Evolutionary conservation across 2,113 vertebrate genomes (phyloP).

Genomic region (Plecotus auritus): DNA sequence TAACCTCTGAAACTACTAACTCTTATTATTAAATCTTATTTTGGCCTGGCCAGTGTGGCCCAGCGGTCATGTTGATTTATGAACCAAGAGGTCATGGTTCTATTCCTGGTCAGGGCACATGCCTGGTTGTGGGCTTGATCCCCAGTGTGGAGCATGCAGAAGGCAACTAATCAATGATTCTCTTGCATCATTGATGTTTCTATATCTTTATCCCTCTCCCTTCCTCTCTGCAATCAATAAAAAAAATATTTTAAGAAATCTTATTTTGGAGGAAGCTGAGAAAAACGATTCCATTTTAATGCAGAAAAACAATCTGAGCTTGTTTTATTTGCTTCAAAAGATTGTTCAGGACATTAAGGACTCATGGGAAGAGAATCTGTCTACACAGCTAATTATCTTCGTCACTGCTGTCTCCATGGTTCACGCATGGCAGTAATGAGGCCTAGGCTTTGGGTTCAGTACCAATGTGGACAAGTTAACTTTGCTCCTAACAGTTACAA

Average conservation of each 20-base stretch:
- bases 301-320: background rate
- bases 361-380: background rate
- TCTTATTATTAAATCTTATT: background rate
- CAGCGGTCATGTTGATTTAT: too few species aligned
- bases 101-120: too few species aligned
- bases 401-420: background rate
- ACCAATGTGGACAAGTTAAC: background rate
- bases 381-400: background rate
- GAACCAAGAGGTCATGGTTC: too few species aligned
- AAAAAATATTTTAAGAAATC: background rate
- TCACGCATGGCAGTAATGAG: background rate
- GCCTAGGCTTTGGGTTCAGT: background rate
- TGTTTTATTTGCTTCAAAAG: constrained; percentile 31
- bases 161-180: too few species aligned
- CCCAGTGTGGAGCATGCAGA: too few species aligned
- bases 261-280: background rate
- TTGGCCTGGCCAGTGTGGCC: background rate
- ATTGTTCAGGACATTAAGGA: background rate
- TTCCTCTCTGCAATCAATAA: too few species aligned
- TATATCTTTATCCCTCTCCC: too few species aligned
- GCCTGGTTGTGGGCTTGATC: too few species aligned
- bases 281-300: background rate
- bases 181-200: too few species aligned
- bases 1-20: background rate
- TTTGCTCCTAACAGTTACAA: background rate